Percentiles rank a stretch among this genome's conserved stretches.
Conservation (phyloP, 2,888 invertebrate species). For the Pseudococcus longispinus region DNA sequence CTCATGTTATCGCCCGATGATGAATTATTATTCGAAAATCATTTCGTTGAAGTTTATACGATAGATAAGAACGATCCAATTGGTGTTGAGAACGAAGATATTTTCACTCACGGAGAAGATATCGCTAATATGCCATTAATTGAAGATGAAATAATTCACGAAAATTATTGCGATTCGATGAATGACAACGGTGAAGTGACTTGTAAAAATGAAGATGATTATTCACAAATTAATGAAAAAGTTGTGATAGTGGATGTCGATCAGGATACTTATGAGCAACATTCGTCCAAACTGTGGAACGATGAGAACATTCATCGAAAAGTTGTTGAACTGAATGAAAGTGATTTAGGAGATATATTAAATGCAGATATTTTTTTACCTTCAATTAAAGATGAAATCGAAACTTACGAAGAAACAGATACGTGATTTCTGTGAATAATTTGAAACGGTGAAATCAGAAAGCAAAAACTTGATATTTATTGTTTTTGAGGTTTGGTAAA, state of each 20-base stretch:
- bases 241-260: not conserved
- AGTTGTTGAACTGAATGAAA: not conserved
- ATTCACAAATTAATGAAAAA: not conserved
- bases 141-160: not conserved
- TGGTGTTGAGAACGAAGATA: not conserved
- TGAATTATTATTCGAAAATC: not conserved
- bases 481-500: too few relatives aligned
- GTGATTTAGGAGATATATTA: not conserved
- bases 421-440: not conserved
- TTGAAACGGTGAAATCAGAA: not conserved
- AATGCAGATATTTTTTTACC: slow-evolving; percentile 13
- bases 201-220: not conserved
- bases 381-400: not conserved
- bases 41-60: slow-evolving; percentile 18
- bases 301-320: not conserved
- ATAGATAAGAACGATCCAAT: not conserved
- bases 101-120: not conserved
- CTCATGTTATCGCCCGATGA: not conserved
- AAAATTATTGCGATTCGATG: too few relatives aligned
- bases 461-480: not conserved
- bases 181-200: not conserved
- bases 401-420: not conserved
- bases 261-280: not conserved
- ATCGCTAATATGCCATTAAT: not conserved
- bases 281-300: not conserved